Conservation (phyloP, 1,140 invertebrate species). For the Tetragnatha versicolor region DNA sequence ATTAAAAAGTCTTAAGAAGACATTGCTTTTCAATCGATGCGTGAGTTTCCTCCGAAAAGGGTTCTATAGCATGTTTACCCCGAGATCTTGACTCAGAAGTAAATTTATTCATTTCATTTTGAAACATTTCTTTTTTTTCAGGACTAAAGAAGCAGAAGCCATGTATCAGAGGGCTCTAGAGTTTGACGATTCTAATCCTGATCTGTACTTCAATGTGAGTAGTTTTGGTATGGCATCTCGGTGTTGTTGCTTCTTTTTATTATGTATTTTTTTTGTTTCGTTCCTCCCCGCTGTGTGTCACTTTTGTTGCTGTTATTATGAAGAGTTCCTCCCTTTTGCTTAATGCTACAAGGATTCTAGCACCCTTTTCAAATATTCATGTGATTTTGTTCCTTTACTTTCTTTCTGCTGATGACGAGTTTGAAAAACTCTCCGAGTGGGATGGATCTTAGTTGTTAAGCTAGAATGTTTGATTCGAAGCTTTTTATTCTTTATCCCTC, state of each 20-base stretch:
- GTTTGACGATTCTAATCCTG: slow-evolving; percentile 63
- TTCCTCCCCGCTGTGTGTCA: too few species aligned
- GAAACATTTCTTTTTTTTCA: slow-evolving; percentile 14
- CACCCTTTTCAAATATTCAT: slow-evolving; percentile 41
- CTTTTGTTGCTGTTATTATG: slow-evolving; percentile 22
- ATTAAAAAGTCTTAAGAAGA: slow-evolving; percentile 36
- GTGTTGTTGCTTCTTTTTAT: background rate
- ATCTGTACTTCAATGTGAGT: slow-evolving; percentile 65
- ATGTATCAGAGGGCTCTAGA: slow-evolving; percentile 64
- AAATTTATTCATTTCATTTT: slow-evolving; percentile 54
- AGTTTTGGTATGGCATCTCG: background rate
- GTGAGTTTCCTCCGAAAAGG: background rate
- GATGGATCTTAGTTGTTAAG: too few species aligned
- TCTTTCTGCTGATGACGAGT: slow-evolving; percentile 64
- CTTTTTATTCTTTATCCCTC: too few species aligned
- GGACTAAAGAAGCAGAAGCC: slow-evolving; percentile 63
- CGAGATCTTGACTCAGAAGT: slow-evolving; percentile 5
- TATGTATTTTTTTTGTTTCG: background rate
- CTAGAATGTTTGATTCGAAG: too few species aligned
- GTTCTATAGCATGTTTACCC: slow-evolving; percentile 40
- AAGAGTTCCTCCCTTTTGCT: slow-evolving; percentile 1
- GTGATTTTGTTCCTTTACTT: background rate
- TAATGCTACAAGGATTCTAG: slow-evolving; percentile 23
- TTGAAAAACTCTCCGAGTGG: too few species aligned
- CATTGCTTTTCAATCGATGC: slow-evolving; percentile 19